A percentile compares a stretch with the other conserved stretches of the same genome.
phyloP scores from a whole-genome alignment of 2,797 vertebrate genomes.

The Liparis tanakae region DNA sequence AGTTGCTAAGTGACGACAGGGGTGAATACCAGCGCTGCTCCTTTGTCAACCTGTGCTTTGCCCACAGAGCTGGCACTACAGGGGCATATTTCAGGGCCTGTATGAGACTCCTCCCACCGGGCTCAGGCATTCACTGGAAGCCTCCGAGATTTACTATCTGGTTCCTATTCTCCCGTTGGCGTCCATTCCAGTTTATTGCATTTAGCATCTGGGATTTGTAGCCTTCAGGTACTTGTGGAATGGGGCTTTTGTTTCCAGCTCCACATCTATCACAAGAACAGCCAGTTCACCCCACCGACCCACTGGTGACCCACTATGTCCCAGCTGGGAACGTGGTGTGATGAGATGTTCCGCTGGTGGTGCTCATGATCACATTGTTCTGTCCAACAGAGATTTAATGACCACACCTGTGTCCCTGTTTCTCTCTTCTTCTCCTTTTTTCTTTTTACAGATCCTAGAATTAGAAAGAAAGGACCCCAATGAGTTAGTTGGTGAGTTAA shows the following conservation, averaged over 20 bases:
- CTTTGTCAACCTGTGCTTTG: slow-evolving; percentile 65
- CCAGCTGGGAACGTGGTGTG: not conserved
- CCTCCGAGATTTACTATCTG: slow-evolving; percentile 42
- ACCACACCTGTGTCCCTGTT: slow-evolving; percentile 9
- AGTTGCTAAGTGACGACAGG: slow-evolving; percentile 73
- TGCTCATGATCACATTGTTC: slow-evolving; percentile 18
- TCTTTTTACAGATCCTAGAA: slow-evolving; percentile 81
- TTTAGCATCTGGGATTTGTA: slow-evolving; percentile 42
- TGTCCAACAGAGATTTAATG: slow-evolving; percentile 33
- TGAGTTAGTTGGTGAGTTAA: slow-evolving; percentile 93
- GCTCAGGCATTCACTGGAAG: slow-evolving; percentile 43
- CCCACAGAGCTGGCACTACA: slow-evolving; percentile 66
- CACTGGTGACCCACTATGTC: not conserved
- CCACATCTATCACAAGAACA: not conserved
- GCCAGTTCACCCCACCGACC: slow-evolving; percentile 7
- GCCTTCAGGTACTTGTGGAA: slow-evolving; percentile 23
- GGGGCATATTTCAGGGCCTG: slow-evolving; percentile 62
- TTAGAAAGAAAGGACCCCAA: slow-evolving; percentile 92
- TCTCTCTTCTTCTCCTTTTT: slow-evolving; percentile 5
- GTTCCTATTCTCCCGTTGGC: slow-evolving; percentile 13
- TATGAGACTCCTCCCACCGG: slow-evolving; percentile 21
- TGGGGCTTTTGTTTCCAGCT: slow-evolving; percentile 21
- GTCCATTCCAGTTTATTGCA: not conserved
- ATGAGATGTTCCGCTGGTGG: not conserved
- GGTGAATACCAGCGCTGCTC: slow-evolving; percentile 76